Conservation (phyloP, 2,113 vertebrate species). For the Gopherus evgoodei region DNA sequence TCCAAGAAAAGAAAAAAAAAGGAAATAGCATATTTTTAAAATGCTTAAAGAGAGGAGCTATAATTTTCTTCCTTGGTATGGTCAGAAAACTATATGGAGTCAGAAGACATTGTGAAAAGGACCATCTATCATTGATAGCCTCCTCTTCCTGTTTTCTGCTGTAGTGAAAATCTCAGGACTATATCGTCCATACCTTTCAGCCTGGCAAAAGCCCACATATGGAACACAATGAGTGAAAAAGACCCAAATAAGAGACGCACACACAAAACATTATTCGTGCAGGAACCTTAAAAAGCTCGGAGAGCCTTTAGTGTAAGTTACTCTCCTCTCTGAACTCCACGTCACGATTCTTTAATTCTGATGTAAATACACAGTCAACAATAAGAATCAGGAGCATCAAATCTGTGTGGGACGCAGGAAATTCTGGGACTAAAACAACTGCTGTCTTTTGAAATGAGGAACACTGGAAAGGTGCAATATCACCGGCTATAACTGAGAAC, state of each 20-base stretch:
- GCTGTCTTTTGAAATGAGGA: no score
- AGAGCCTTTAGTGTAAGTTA: background rate
- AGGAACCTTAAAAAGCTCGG: fast-evolving
- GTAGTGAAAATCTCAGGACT: background rate
- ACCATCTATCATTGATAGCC: background rate
- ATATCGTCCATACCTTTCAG: background rate
- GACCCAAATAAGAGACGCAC: background rate
- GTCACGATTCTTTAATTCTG: background rate
- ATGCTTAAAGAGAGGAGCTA: background rate
- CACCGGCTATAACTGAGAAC: background rate
- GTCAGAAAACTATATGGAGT: background rate
- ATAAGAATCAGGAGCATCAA: background rate
- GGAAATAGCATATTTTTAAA: background rate
- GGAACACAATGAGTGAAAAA: background rate
- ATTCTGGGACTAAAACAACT: background rate
- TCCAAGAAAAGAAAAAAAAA: background rate
- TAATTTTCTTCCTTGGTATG: background rate
- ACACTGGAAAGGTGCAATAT: background rate
- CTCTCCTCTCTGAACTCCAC: background rate
- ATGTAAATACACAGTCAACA: background rate
- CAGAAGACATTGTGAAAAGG: fast-evolving
- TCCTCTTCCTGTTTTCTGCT: background rate
- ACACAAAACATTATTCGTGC: background rate
- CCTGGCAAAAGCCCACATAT: fast-evolving
- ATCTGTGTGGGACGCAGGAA: background rate